A percentile compares a stretch with the other conserved stretches of the same genome.
Conservation (phyloP, 2,797 vertebrate genomes). For the Coregonus sp. region DNA sequence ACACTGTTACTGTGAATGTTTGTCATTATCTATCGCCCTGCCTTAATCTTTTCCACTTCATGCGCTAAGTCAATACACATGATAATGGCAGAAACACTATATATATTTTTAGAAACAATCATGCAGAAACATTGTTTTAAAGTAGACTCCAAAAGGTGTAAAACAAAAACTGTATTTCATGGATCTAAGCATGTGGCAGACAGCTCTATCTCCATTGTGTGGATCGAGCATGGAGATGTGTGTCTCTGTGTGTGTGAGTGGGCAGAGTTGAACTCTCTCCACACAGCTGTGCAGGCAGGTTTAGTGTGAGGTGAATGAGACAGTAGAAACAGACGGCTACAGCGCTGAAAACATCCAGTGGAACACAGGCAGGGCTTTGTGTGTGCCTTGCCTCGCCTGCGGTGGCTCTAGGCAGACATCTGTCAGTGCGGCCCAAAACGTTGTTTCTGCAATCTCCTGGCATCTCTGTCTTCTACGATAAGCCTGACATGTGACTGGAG, state of each 20-base stretch:
- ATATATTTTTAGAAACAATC: conserved; percentile 52
- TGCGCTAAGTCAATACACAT: conserved; percentile 52
- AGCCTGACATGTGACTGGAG: conserved; percentile 56
- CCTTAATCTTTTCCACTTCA: conserved; percentile 59
- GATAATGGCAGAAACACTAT: conserved; percentile 38
- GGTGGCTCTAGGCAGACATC: conserved; percentile 62
- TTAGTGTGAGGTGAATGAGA: conserved; percentile 39
- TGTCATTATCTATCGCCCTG: conserved; percentile 45
- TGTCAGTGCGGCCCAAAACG: conserved; percentile 61
- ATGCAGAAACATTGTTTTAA: conserved; percentile 56
- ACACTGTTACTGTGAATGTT: conserved; percentile 24
- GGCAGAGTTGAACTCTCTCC: background rate
- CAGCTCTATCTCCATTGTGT: conserved; percentile 7
- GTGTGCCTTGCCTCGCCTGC: conserved; percentile 29
- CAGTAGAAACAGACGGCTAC: conserved; percentile 34
- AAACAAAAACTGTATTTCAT: conserved; percentile 42
- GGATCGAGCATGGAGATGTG: conserved; percentile 12
- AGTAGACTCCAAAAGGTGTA: conserved; percentile 55
- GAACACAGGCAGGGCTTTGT: conserved; percentile 61
- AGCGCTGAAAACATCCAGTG: conserved; percentile 46
- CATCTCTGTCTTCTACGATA: conserved; percentile 66
- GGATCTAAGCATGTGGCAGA: conserved; percentile 17
- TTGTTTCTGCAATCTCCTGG: conserved; percentile 65
- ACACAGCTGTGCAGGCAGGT: conserved; percentile 1
- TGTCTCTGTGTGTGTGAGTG: conserved; percentile 22